Conservation (phyloP, 2,797 vertebrate species). For the Merluccius polli region DNA sequence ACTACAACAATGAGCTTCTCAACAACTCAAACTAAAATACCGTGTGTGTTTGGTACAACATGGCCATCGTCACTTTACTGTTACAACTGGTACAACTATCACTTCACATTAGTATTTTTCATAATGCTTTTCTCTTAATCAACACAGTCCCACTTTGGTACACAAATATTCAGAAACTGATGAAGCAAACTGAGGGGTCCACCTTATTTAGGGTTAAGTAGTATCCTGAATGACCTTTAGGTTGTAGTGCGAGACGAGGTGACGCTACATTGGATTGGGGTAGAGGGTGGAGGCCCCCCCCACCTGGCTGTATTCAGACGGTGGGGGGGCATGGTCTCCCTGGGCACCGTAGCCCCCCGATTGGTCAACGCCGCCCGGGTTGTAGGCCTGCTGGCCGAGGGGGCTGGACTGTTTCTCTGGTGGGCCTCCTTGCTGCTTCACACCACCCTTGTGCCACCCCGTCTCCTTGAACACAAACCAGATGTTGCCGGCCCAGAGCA, state of each 20-base stretch:
- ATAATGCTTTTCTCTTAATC: slow-evolving; percentile 13
- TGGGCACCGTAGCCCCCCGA: slow-evolving; percentile 78
- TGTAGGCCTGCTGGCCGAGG: slow-evolving; percentile 78
- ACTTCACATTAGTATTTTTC: slow-evolving; percentile 8
- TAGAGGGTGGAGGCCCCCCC: slow-evolving; percentile 87
- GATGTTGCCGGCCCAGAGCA: slow-evolving; percentile 98
- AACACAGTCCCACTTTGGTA: slow-evolving; percentile 38
- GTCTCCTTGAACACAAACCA: slow-evolving; percentile 99
- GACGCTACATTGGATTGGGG: slow-evolving; percentile 82
- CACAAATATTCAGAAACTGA: slow-evolving; percentile 34
- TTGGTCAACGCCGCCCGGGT: slow-evolving; percentile 82
- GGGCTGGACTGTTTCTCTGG: slow-evolving; percentile 83
- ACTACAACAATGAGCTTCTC: slow-evolving; percentile 75
- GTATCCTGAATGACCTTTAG: slow-evolving; percentile 45
- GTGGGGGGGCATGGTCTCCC: slow-evolving; percentile 68
- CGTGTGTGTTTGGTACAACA: neutral
- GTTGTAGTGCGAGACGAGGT: slow-evolving; percentile 48
- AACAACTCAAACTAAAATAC: slow-evolving; percentile 12
- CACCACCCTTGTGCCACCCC: slow-evolving; percentile 87
- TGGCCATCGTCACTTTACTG: slow-evolving; percentile 29
- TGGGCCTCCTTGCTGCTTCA: slow-evolving; percentile 71
- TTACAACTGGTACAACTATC: slow-evolving; percentile 34
- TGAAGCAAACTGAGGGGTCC: slow-evolving; percentile 11
- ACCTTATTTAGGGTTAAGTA: slow-evolving; percentile 28
- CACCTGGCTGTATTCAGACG: slow-evolving; percentile 83